Percentiles rank a stretch among this genome's conserved stretches.
phyloP scores from a whole-genome alignment of 2,113 vertebrate species.

The Syngnathus scovelli region DNA sequence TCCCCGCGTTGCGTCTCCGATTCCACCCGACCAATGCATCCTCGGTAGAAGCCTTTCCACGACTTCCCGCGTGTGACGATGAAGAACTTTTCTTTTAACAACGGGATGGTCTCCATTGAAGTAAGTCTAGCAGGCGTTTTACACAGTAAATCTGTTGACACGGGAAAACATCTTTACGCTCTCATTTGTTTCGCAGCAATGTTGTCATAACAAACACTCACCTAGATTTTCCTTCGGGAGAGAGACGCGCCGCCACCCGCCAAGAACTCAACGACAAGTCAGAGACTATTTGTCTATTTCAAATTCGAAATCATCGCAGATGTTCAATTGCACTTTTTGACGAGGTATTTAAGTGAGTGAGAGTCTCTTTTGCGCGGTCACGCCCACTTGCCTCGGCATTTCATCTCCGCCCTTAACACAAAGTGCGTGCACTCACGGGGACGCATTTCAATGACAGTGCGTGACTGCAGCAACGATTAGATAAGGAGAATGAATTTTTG shows the following conservation, averaged over 20 bases:
- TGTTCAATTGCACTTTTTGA: no score
- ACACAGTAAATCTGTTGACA: not conserved
- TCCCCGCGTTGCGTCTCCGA: conserved; percentile 51
- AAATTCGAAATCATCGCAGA: not conserved
- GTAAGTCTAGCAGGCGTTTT: not conserved
- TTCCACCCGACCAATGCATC: conserved; percentile 65
- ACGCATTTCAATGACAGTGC: not conserved
- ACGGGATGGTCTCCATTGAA: conserved; percentile 49
- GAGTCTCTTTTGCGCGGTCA: not conserved
- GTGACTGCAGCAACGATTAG: not conserved
- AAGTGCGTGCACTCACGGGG: not conserved
- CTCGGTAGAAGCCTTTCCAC: conserved; percentile 61
- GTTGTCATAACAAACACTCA: not conserved
- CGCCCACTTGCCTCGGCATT: conserved; percentile 24
- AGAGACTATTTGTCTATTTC: no score
- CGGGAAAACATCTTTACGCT: not conserved
- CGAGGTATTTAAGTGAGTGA: not conserved
- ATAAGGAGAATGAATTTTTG: not conserved
- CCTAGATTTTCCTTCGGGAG: not conserved
- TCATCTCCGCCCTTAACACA: conserved; percentile 5
- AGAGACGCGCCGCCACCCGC: not conserved
- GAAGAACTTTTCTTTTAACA: conserved; percentile 59
- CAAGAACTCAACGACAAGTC: not conserved
- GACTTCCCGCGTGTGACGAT: conserved; percentile 63
- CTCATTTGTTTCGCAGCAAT: not conserved